phyloP scores from a whole-genome alignment of 2,888 invertebrate species.

The Tinea semifulvella region DNA sequence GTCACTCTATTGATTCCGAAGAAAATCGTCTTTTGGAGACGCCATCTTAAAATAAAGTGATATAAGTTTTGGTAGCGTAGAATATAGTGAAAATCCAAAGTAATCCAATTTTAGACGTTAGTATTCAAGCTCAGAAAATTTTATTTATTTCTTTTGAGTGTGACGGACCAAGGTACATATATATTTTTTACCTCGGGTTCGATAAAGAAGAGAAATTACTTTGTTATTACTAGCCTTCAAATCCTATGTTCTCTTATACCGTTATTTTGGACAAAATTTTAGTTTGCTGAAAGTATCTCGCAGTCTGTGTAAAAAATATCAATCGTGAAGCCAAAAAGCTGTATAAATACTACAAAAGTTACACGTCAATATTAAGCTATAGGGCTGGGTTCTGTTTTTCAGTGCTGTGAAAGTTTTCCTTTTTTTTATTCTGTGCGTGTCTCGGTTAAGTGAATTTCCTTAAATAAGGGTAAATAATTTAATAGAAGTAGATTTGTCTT shows the following conservation, averaged over 20 bases:
- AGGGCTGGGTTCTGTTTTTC: constrained; percentile 50
- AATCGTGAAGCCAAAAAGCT: background rate
- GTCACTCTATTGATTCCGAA: constrained; percentile 60
- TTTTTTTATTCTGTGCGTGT: background rate
- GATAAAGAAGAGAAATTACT: constrained; percentile 39
- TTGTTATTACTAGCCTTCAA: constrained; percentile 52
- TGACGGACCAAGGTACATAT: constrained; percentile 82
- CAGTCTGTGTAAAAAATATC: too few species aligned
- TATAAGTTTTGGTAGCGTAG: constrained; percentile 71
- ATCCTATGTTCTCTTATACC: constrained; percentile 41
- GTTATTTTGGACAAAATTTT: constrained; percentile 27
- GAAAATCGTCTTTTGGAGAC: constrained; percentile 63
- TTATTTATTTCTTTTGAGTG: constrained; percentile 68
- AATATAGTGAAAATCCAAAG: constrained; percentile 59
- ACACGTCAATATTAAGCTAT: constrained; percentile 59
- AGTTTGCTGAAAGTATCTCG: too few species aligned
- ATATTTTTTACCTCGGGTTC: constrained; percentile 54
- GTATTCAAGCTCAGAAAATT: constrained; percentile 50
- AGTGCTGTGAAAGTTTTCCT: constrained; percentile 49
- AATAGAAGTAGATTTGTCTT: background rate
- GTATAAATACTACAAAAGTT: too few species aligned
- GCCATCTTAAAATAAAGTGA: constrained; percentile 68
- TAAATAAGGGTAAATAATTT: background rate
- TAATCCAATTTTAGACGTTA: constrained; percentile 53
- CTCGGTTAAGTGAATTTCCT: background rate